Conservation (phyloP, 23 tunicate genomes). For the Diplosoma virens region DNA sequence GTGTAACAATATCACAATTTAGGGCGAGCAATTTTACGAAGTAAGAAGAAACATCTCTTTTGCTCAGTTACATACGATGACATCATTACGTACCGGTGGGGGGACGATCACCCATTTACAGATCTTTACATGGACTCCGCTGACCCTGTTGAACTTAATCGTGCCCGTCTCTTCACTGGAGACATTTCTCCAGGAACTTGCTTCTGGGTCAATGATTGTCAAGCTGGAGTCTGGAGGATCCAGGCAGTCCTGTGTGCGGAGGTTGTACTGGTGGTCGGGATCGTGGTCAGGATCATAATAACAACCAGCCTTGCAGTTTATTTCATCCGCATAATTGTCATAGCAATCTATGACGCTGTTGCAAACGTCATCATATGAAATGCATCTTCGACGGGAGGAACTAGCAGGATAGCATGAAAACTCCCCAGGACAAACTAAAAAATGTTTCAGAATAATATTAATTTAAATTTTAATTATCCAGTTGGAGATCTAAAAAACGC, state of each 20-base stretch:
- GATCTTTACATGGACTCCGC: background rate
- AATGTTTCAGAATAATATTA: too few relatives aligned
- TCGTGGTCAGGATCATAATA: constrained; percentile 53
- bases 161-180: background rate
- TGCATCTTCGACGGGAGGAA: constrained; percentile 39
- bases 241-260: too few relatives aligned
- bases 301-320: constrained; percentile 68
- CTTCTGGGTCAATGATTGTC: background rate
- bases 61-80: too few relatives aligned
- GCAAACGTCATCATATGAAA: constrained; percentile 53
- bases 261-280: constrained; percentile 51
- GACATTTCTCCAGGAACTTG: background rate
- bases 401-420: constrained; percentile 63
- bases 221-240: background rate
- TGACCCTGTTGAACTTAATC: constrained; percentile 52
- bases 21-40: too few relatives aligned
- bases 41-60: too few relatives aligned
- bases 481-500: too few relatives aligned
- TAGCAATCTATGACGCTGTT: constrained; percentile 82
- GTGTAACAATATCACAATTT: too few relatives aligned
- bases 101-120: constrained; percentile 74
- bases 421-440: constrained; percentile 89
- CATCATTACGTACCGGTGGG: constrained; percentile 46
- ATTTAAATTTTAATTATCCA: too few relatives aligned
- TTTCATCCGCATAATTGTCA: constrained; percentile 61